Base-by-base conservation (phyloP, 1,140 invertebrate species). In the Micrasema minimum region DNA sequence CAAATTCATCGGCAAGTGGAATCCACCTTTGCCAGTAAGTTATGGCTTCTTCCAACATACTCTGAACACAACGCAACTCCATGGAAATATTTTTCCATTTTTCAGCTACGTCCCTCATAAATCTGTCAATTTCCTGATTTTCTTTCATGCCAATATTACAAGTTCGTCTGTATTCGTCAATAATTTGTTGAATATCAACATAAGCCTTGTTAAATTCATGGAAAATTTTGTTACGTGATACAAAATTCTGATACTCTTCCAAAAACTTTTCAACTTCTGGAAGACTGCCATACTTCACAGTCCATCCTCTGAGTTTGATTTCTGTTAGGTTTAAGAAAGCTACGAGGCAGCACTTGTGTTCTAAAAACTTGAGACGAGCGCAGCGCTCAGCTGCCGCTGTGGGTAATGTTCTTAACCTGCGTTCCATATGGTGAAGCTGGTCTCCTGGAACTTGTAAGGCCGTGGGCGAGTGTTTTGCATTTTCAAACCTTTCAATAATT, bases 121-220 rank as follows among this genome's bases (percentile, higher is more conserved):
- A 97, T 65, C 89, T 87, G 78, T 95, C 93, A 67, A 96, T 91
- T 61, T 90, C 89, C 31, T 87, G 81, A 50, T 87, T 86, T 82
- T 97, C 94, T 75, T 90, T 88, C 76, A 88, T 87, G 86, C 92
- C 90, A 55, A 94, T 88, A 82, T 92, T 89, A 73, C 92, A 92
- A 46, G 95, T 92, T 75, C 89, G 89, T 84, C 96, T 96, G 78
- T 96, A 97, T 77, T 94, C 93, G 46, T 96, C 94, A 35, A 93
- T 91, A 46, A 96, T 92, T 78, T 94, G 92, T 81, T 96, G 93
- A 88, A 96, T 95, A 78, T 97, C 94, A 70, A 92, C 84, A 78
- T 92, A 96, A 16, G 94, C 94, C 85, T 94, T 94, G 77, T 96
- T 94, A 83, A 97, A 97, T 83, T 96, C 94, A 81, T 96, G 93